Percentiles rank a stretch among this genome's conserved stretches.
Evolutionary conservation across 2,113 vertebrate genomes (phyloP).

Genomic region (Cyanocitta stelleri): DNA sequence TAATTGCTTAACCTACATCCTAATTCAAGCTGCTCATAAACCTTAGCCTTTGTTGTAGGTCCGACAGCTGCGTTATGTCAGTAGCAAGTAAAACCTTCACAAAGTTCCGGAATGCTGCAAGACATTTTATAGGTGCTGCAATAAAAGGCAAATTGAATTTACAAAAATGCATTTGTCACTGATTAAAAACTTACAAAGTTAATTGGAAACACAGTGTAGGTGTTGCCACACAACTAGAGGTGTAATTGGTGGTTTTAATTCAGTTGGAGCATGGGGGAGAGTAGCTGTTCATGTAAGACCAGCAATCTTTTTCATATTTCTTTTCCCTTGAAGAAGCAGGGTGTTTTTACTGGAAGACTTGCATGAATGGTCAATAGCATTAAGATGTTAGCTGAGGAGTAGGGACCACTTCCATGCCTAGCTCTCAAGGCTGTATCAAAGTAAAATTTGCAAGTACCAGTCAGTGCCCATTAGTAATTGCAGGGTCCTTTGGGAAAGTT

Average conservation of each 20-base stretch:
- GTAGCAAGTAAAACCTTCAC: slow-evolving; percentile 92
- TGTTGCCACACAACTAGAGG: slow-evolving; percentile 83
- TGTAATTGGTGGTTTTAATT: slow-evolving; percentile 75
- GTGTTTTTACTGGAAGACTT: not conserved
- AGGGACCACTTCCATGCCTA: not conserved
- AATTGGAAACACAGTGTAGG: slow-evolving; percentile 81
- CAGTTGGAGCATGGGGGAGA: not conserved
- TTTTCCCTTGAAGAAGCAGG: not conserved
- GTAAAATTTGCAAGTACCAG: not conserved
- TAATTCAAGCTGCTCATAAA: slow-evolving; percentile 95
- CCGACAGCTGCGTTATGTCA: slow-evolving; percentile 94
- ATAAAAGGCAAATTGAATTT: slow-evolving; percentile 86
- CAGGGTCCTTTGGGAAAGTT: not conserved
- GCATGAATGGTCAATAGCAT: not conserved
- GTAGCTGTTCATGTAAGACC: not conserved
- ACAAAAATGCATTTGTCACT: slow-evolving; percentile 82
- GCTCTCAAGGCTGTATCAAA: not conserved
- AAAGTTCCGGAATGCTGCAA: slow-evolving; percentile 96
- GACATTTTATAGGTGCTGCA: slow-evolving; percentile 84
- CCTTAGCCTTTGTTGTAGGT: slow-evolving; percentile 91
- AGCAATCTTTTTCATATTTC: not conserved
- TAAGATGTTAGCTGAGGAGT: not conserved
- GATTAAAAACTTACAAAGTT: slow-evolving; percentile 84
- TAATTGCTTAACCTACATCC: slow-evolving; percentile 96
- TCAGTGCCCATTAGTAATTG: not conserved